phyloP scores from a whole-genome alignment of 2,888 invertebrate species.

The Polyommatus iphigenia region DNA sequence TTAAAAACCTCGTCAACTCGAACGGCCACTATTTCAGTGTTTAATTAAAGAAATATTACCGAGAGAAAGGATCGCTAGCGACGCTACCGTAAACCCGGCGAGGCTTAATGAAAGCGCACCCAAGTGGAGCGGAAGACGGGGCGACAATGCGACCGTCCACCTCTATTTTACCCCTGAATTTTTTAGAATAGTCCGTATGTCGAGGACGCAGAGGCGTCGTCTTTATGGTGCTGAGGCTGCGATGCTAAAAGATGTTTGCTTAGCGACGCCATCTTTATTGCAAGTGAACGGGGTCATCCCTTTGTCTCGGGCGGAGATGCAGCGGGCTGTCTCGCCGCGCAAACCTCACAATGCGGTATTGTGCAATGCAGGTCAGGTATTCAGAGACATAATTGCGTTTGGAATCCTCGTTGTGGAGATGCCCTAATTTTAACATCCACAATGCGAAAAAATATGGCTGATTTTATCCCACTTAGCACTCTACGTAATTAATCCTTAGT shows the following conservation, averaged over 20 bases:
- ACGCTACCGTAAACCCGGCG: neutral
- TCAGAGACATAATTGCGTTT: neutral
- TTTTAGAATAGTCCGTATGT: neutral
- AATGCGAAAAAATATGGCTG: neutral
- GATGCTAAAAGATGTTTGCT: slow-evolving; percentile 3
- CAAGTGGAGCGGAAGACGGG: slow-evolving; percentile 17
- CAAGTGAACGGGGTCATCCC: slow-evolving; percentile 3
- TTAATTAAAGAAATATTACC: slow-evolving; percentile 1
- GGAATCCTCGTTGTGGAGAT: neutral
- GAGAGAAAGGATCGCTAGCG: neutral
- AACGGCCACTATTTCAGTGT: neutral
- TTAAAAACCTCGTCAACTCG: neutral
- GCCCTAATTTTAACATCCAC: neutral
- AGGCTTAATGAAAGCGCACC: neutral
- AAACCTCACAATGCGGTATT: slow-evolving; percentile 15
- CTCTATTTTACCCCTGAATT: neutral
- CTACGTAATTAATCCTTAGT: neutral
- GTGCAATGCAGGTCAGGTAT: slow-evolving; percentile 11
- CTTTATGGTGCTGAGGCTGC: neutral
- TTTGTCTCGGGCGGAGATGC: slow-evolving; percentile 5
- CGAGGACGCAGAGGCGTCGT: neutral
- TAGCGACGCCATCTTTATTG: neutral
- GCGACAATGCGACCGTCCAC: neutral
- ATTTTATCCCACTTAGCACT: neutral
- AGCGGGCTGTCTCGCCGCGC: too few species aligned